Evolutionary conservation across 2,113 vertebrate genomes (phyloP).

Genomic region (Dromaius novaehollandiae): DNA sequence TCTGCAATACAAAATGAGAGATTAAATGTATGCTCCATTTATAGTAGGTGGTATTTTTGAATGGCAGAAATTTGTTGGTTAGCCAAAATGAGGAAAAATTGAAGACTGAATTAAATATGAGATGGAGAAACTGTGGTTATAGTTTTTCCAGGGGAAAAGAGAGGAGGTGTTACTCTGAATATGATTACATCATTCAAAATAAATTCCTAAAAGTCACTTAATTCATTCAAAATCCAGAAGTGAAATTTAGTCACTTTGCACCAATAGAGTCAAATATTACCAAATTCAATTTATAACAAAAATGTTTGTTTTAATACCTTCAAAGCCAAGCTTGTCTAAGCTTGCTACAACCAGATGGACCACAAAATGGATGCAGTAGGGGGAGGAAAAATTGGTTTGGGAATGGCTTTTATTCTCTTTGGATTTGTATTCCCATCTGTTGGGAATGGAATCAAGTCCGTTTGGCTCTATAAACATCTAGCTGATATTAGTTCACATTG

Average conservation of each 20-base stretch:
- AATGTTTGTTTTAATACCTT: neutral
- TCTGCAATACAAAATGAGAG: neutral
- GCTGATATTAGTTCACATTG: neutral
- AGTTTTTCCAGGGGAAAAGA: neutral
- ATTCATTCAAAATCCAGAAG: neutral
- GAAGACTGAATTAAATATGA: neutral
- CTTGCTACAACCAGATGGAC: constrained; percentile 26
- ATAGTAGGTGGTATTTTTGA: neutral
- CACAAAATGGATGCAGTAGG: neutral
- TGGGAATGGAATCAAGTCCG: constrained; percentile 26
- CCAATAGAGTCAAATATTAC: neutral
- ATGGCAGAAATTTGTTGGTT: neutral
- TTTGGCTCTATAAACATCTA: constrained; percentile 8
- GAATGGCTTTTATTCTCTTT: neutral
- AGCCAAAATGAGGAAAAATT: neutral
- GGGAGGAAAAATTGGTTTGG: constrained; percentile 5
- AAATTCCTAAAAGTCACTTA: neutral
- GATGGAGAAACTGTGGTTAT: neutral
- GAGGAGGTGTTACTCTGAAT: neutral
- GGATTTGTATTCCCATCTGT: constrained; percentile 43
- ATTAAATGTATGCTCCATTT: neutral
- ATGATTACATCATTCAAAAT: neutral
- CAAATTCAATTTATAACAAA: constrained; percentile 11
- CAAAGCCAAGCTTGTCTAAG: neutral
- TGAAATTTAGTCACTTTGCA: neutral